Evolutionary conservation across 53 echinoderm and acorn worm species (phyloP), one percentile per base, ranked within the genome.

Genomic region (Holothuria scabra): DNA sequence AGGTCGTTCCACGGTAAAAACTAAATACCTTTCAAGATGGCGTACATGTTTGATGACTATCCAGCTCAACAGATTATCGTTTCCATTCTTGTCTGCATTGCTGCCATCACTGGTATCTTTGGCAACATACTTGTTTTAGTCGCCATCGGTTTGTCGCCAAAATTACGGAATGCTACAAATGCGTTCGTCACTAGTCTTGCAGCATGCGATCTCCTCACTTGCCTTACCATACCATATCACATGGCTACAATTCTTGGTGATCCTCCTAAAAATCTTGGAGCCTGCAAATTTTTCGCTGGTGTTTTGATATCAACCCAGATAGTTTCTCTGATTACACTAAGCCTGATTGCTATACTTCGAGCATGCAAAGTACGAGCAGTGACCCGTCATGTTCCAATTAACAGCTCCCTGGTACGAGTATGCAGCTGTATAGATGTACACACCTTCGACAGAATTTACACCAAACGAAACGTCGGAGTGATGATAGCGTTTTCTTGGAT

Each of bases 401-500:
- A n/a, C n/a, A n/a, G n/a, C n/a, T n/a, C n/a, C n/a, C n/a, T n/a
- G n/a, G n/a, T n/a, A n/a, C 76, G 76, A 5, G 56, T 28, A 8
- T 1, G 19, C 23, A 56, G 26, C 4, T 29, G 24, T 9, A 41
- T 41, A 41, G 41, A 10, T 41, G 6, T 6, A 41, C 7, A 10
- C 6, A 48, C 56, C 24, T 76, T 49, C 26, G 24, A 56, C 26
- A 76, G 55, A 28, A 14, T 76, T 13, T 76, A 26, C 25, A 52
- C 52, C 22, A 21, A 52, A 41, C 41, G 41, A 41, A 41, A 41
- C 10, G 10, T 41, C 7, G 41, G 41, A 8, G 41, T 41, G 6
- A 76, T 76, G 76, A 76, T 76, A 41, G 52, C 30, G 12, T 22
- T 76, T 12, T 76, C 76, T 4, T 76, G 76, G 76, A 24, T 76